These are phyloP conservation scores for Nematopogon swammerdamellus DNA, from an alignment of 2,888 invertebrate genomes.

Conservation along the genomic window DNA sequence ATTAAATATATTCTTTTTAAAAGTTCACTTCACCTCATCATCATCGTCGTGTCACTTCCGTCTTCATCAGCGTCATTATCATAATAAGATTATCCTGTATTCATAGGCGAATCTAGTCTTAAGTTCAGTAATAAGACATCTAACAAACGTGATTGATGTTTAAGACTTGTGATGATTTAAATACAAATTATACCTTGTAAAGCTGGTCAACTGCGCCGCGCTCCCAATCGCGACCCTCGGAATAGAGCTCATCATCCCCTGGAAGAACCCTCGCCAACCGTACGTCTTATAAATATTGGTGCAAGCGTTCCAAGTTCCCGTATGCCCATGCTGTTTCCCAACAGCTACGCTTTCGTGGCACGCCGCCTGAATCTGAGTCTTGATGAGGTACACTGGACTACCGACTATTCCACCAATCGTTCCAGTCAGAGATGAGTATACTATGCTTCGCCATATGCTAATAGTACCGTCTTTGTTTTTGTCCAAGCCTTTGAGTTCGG, in stretches of 20 bases:
- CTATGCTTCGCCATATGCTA: constrained; percentile 28
- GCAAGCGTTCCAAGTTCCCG: constrained; percentile 37
- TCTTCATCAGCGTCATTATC: too few species aligned
- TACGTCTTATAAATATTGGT: constrained; percentile 45
- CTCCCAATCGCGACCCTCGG: constrained; percentile 77
- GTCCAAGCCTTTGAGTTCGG: constrained; percentile 57
- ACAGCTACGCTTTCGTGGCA: constrained; percentile 75
- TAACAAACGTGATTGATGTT: too few species aligned
- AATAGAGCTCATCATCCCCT: constrained; percentile 71
- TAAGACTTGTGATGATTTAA: too few species aligned
- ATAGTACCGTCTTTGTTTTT: constrained; percentile 31
- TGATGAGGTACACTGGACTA: constrained; percentile 77
- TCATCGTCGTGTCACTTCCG: too few species aligned
- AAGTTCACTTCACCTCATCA: too few species aligned
- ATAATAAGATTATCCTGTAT: too few species aligned
- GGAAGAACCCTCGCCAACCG: constrained; percentile 67
- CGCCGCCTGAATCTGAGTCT: constrained; percentile 75
- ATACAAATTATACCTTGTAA: constrained; percentile 66
- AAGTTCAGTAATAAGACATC: too few species aligned
- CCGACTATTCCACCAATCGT: constrained; percentile 69
- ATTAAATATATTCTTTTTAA: too few species aligned
- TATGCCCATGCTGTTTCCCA: constrained; percentile 76
- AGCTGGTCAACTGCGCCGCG: constrained; percentile 78
- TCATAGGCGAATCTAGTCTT: too few species aligned
- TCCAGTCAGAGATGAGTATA: constrained; percentile 35